phyloP scores from a whole-genome alignment of 2,797 vertebrate species.

The Sardinella longiceps region DNA sequence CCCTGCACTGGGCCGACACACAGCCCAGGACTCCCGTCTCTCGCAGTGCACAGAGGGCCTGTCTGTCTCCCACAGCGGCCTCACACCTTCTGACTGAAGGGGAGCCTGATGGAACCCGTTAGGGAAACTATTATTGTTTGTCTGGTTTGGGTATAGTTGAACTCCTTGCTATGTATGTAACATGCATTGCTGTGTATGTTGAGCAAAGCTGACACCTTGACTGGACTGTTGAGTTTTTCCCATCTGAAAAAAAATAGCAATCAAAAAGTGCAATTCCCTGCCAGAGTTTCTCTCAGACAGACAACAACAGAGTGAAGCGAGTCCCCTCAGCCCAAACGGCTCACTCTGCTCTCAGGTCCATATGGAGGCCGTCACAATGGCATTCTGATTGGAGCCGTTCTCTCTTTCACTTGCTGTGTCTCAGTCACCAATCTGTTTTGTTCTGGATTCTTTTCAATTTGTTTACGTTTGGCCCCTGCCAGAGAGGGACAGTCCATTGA shows the following conservation, averaged over 20 bases:
- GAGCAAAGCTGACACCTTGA: neutral
- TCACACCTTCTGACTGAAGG: neutral
- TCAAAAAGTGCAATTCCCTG: neutral
- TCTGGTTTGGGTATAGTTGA: neutral
- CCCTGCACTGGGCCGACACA: neutral
- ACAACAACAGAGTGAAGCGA: neutral
- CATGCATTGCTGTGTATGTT: too few relatives aligned
- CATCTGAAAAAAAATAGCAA: neutral
- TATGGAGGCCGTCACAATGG: conserved; percentile 11
- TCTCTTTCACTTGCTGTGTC: conserved; percentile 67
- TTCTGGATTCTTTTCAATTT: conserved; percentile 74
- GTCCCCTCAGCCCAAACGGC: neutral
- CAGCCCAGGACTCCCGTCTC: neutral
- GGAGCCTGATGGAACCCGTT: neutral
- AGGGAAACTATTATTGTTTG: neutral
- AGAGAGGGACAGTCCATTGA: conserved; percentile 75
- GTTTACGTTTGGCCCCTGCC: conserved; percentile 77
- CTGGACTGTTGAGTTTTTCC: neutral
- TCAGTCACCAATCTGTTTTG: conserved; percentile 74
- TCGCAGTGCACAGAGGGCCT: neutral
- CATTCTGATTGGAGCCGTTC: conserved; percentile 61
- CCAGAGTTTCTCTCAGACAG: neutral
- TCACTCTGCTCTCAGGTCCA: neutral
- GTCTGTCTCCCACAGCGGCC: neutral
- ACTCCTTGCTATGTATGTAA: neutral